Evolutionary conservation across 2,797 vertebrate species (phyloP), one percentile per base, ranked within the genome.

Genomic region (Lithobates sylvaticus): DNA sequence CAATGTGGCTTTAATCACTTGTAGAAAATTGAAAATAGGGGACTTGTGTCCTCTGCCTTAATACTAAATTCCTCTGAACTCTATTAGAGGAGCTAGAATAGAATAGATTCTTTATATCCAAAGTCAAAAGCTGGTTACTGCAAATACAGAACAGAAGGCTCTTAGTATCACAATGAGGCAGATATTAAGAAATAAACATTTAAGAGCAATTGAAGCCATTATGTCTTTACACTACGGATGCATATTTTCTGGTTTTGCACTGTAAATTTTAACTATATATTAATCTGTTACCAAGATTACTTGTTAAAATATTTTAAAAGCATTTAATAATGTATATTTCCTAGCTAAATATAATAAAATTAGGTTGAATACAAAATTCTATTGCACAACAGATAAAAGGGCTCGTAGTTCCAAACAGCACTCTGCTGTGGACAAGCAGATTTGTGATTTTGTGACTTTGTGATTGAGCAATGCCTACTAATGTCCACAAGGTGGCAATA

Each of bases 401-500:
- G 0, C 54, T 61, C 21, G 8, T 61, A 61, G 7, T 54, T 54
- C 15, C 18, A 54, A 54, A 16, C 4, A 6, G 44, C 12, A 47
- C 44, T 3, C 3, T 54, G 50, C 50, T 18, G 50, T 21, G 15
- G 15, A 21, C 50, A 54, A 21, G 50, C 50, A 54, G 16, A 16
- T 10, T 50, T 3, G 12, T 13, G 9, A 50, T 50, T 50, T 32
- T 32, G 32, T 32, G 32, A 32, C 15, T 54, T 16, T 16, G 15
- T 54, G 50, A 54, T 16, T 15, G 0, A 6, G 50, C 16, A 54
- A 21, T 54, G 50, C 4, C 50, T 54, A 18, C 3, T 3, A 69
- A 71, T 26, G 27, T 26, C 78, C 78, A 81, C 44, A 34, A 81
- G 78, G 71, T 81, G 78, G 78, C 47, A 10, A 3, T 71, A 71